Evolutionary conservation across 2,888 invertebrate genomes (phyloP), one percentile per base, ranked within the genome.

Genomic region (Drosophila subquinaria): DNA sequence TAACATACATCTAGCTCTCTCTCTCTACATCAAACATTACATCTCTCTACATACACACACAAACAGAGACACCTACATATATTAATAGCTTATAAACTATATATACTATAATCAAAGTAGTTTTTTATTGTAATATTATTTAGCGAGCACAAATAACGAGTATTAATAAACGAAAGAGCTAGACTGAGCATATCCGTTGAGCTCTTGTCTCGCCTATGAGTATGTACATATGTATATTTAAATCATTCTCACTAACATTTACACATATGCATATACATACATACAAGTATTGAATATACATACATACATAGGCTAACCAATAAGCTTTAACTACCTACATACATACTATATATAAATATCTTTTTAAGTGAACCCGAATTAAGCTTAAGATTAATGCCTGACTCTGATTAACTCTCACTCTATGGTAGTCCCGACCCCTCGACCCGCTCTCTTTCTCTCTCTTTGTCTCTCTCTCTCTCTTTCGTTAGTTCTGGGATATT

Each of bases 221-320:
- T 69, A 55, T 62, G 69, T 69, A 67, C 70, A 72, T 79, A 74
- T 76, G 65, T 76, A 62, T 55, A 75, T 70, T 75, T 42, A 35
- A 62, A 56, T 50, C 64, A 69, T 57, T 38, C 23, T 61, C 50
- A 69, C 53, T 65, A 69, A 69, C 57, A 63, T 65, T 50, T 43
- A 38, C 59, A 78, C 59, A 78, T 40, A 73, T 53, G 8, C 59
- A 55, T 40, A 55, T 52, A 35, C 36, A 23, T 47, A 61, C 15
- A 52, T 55, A 59, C 35, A 63, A 27, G 17, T 35, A 13, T 38
- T 9, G 8, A 48, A 6, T 30, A 30, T 30, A 30, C 30, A 33
- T 30, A 30, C 30, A 33, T 8, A 30, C 30, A 33, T 50, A 35
- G 50, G 11, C 50, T 50, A 50, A 50, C 43, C 43, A 43, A 23